Percentiles rank a stretch among this genome's conserved stretches.
phyloP scores from a whole-genome alignment of 2,888 invertebrate genomes.

The Chaetoderma sp. region DNA sequence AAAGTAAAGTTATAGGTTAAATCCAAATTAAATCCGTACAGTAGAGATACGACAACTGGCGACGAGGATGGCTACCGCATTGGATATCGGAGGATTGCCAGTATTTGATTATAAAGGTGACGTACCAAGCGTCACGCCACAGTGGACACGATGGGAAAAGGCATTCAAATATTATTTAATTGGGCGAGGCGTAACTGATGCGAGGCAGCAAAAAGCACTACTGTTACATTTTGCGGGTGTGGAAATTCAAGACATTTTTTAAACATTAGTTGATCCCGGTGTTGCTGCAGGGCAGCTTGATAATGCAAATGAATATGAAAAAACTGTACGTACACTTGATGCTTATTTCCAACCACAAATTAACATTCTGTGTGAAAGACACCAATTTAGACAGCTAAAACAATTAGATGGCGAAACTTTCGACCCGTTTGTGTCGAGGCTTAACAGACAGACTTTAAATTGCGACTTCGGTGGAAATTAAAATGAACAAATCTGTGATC shows the following conservation, averaged over 20 bases:
- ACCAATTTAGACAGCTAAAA: constrained; percentile 4
- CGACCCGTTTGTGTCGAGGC: constrained; percentile 1
- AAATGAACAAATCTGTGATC: not conserved
- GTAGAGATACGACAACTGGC: too few relatives aligned
- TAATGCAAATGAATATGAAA: not conserved
- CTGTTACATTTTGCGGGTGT: constrained; percentile 7
- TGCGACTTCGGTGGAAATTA: not conserved
- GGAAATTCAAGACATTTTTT: constrained; percentile 15
- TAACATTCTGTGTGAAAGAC: constrained; percentile 13
- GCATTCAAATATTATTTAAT: constrained; percentile 3
- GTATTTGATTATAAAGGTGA: constrained; percentile 6
- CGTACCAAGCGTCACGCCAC: not conserved
- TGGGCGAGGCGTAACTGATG: constrained; percentile 1
- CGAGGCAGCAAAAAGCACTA: constrained; percentile 1
- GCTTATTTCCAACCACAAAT: not conserved
- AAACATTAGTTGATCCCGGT: constrained; percentile 8
- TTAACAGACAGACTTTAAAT: not conserved
- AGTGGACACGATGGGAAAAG: constrained; percentile 8
- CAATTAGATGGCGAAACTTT: constrained; percentile 2
- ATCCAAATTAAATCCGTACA: too few relatives aligned
- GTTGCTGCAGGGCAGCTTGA: not conserved
- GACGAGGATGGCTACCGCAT: not conserved
- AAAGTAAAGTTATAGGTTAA: too few relatives aligned
- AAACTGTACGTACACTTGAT: constrained; percentile 2
- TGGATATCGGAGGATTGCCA: not conserved